Evolutionary conservation across 2,113 vertebrate species (phyloP), one percentile per base, ranked within the genome.

Genomic region (Sturnus vulgaris): DNA sequence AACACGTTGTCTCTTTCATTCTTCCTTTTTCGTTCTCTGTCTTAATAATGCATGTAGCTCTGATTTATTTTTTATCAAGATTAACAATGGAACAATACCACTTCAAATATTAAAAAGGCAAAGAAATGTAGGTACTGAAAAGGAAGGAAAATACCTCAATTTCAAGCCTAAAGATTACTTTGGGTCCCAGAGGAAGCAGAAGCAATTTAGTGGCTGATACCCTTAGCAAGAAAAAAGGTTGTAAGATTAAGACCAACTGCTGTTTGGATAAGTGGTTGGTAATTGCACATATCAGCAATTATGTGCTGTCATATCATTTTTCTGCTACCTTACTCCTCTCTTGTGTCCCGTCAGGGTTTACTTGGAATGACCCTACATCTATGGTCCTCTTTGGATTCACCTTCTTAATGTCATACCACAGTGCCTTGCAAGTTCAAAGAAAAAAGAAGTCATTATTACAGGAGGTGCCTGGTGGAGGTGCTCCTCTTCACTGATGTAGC

Each of bases 301-400:
- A 98, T 93, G 96, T 95, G 94, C 96, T 76, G 95, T 88, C 97
- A 94, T 96, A 95, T 95, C 55, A 97, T 97, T 95, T 97, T 97
- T 89, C 96, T 86, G 88, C 83, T 98, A 99, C 99, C 99, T 99
- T 99, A 96, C 98, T 99, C 97, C 98, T 98, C 88, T 97, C 97
- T 92, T 98, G 98, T 57, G 97, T 98, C 92, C 99, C 98, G 55
- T 98, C 99, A 82, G 99, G 98, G 85, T 98, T 98, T 90, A 98
- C 97, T 97, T 98, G 97, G 97, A 98, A 99, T 96, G 98, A 98
- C 96, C 99, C 99, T 33, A 99, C 98, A 78, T 99, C 97, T 72
- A 98, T 97, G 71, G 98, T 98, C 97, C 98, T 99, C 98, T 98
- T 99, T 44, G 98, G 98, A 97, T 98, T 99, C 71, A 98, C 98